Evolutionary conservation across 2,113 vertebrate species (phyloP), one percentile per base, ranked within the genome.

Genomic region (Coptodon bakossiorum): DNA sequence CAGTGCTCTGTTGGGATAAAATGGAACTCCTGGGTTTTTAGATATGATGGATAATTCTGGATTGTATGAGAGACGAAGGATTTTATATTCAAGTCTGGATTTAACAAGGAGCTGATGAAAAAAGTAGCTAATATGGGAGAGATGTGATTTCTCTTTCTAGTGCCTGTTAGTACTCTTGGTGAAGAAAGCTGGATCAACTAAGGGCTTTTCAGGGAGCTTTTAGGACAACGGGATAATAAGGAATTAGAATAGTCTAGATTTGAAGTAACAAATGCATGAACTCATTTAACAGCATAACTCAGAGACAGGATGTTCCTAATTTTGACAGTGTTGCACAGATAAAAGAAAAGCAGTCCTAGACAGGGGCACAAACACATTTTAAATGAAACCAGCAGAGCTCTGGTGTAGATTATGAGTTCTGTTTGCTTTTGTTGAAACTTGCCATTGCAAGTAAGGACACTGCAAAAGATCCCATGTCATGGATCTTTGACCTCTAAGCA

Each of bases 401-500:
- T 88, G 14, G 50, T 43, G 31, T 12, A 78, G 17, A 84, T 53
- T 81, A 34, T 34, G 24, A 82, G 79, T 68, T 24, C 22, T 24
- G 79, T 88, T 56, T 83, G 82, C 50, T 80, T 90, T 86, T 89
- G 38, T 80, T 73, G 78, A 80, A 68, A 53, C 45, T 31, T 54
- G 12, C 81, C 17, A 71, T 36, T 24, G 19, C 14, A 8, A 84
- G 81, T 93, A 79, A 89, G 34, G 79, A 71, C 80, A n/a, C 57
- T 66, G 40, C 78, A 63, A 73, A 83, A 63, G 82, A 82, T 52
- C 31, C 48, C 40, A 50, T 90, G 45, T 89, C 78, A 82, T 43
- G 48, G 79, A 88, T 84, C 61, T 92, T 86, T 93, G 80, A 90
- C 81, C 90, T 91, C 24, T 38, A 6, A 59, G 80, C 80, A 61